Conservation (phyloP, 2,888 invertebrate genomes). For the Pherbina coryleti region DNA sequence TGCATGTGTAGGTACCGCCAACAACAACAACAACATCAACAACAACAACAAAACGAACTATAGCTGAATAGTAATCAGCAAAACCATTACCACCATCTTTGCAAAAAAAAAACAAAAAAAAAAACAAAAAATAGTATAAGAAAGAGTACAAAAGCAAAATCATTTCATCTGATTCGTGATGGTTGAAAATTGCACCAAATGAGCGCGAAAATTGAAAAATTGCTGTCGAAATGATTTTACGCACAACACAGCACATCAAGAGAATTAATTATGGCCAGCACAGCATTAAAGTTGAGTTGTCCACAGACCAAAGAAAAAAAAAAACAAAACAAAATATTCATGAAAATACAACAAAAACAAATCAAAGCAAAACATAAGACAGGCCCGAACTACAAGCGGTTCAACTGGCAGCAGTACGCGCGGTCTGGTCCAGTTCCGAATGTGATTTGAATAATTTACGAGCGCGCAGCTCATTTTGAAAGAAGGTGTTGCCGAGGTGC, state of each 20-base stretch:
- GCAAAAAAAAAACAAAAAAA: background rate
- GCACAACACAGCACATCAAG: constrained; percentile 27
- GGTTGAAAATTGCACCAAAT: constrained; percentile 31
- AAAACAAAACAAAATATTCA: background rate
- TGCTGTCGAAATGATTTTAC: constrained; percentile 47
- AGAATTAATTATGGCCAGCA: constrained; percentile 33
- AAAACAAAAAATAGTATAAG: background rate
- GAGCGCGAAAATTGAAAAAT: constrained; percentile 45
- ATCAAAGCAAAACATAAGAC: background rate
- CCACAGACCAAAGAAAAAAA: background rate
- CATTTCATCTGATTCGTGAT: constrained; percentile 34
- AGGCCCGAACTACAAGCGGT: background rate
- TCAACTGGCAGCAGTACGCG: background rate
- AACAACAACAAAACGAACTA: background rate
- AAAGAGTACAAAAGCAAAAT: background rate
- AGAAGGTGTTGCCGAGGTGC: constrained; percentile 35
- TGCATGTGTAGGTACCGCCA: background rate
- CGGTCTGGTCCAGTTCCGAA: constrained; percentile 5
- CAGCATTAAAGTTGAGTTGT: constrained; percentile 25
- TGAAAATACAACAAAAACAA: background rate
- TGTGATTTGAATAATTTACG: constrained; percentile 40
- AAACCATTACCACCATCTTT: background rate
- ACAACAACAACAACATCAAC: background rate
- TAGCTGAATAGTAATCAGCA: background rate
- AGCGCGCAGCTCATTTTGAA: constrained; percentile 5